Conservation (phyloP, 2,797 vertebrate genomes). For the Chaenodraco wilsoni region DNA sequence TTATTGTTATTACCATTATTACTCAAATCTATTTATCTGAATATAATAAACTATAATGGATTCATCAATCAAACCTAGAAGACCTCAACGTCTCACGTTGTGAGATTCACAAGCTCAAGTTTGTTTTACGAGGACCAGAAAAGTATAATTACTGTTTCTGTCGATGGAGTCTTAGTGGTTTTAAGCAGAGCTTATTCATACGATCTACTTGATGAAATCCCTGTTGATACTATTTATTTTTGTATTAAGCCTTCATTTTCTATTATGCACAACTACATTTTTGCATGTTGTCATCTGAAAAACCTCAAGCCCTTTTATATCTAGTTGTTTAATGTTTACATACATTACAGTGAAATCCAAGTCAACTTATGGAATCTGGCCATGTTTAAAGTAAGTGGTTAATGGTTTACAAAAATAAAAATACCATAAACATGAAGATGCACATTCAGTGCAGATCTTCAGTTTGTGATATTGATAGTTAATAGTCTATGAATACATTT, state of each 20-base stretch:
- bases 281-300: background rate
- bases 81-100: background rate
- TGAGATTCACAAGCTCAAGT: background rate
- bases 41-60: background rate
- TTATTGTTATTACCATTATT: slow-evolving; percentile 3
- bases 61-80: background rate
- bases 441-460: background rate
- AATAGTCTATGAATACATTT: slow-evolving; percentile 1
- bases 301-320: background rate
- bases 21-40: background rate
- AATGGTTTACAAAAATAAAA: background rate
- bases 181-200: background rate
- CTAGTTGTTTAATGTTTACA: background rate
- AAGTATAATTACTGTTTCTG: too few species aligned
- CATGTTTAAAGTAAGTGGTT: background rate
- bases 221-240: background rate
- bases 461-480: background rate
- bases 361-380: background rate
- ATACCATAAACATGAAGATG: background rate
- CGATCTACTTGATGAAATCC: too few species aligned
- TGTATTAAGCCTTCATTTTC: background rate
- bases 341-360: background rate
- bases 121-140: background rate
- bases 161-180: background rate
- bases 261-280: background rate